Conservation (phyloP, 2,113 vertebrate genomes). For the Barbus barbus region DNA sequence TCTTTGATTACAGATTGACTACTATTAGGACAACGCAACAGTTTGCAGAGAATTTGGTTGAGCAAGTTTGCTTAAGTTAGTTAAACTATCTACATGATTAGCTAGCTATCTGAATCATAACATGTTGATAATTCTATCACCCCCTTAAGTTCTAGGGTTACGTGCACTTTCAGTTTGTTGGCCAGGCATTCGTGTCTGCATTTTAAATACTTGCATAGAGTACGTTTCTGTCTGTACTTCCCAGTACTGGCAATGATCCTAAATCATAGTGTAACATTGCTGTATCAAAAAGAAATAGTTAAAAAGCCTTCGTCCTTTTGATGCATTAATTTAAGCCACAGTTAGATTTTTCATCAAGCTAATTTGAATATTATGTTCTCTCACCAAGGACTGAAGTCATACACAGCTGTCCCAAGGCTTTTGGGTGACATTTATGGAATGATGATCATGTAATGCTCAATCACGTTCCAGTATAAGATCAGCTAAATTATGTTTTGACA, state of each 20-base stretch:
- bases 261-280: background rate
- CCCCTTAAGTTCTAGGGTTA: background rate
- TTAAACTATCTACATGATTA: background rate
- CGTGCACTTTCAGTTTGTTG: background rate
- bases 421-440: conserved; percentile 2
- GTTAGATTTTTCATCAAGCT: background rate
- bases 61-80: background rate
- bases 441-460: conserved; percentile 13
- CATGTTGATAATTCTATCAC: too few species aligned
- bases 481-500: background rate
- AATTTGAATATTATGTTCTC: background rate
- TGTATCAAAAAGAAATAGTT: conserved; percentile 2
- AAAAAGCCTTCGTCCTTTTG: background rate
- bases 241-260: background rate
- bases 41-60: background rate
- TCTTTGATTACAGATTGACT: background rate
- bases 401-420: background rate
- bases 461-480: background rate
- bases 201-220: background rate
- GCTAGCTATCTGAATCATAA: background rate
- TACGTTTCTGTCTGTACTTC: background rate
- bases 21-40: background rate
- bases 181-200: background rate
- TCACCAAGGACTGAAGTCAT: background rate
- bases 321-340: conserved; percentile 16